Conservation (phyloP, 2,113 vertebrate species). For the Syrmaticus mikado region DNA sequence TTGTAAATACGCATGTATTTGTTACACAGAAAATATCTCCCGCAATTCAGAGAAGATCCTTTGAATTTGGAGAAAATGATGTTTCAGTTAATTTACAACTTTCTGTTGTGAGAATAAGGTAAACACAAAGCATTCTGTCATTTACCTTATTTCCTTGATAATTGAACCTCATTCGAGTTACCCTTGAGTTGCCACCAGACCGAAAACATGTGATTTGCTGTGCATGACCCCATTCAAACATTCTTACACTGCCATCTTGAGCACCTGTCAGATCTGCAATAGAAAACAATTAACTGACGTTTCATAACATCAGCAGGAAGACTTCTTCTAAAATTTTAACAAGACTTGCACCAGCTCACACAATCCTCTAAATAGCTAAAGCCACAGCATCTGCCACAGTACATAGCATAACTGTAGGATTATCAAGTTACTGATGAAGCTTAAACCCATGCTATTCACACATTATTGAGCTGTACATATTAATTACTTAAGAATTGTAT, state of each 20-base stretch:
- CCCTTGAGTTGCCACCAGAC: constrained; percentile 92
- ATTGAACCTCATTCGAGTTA: constrained; percentile 96
- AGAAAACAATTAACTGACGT: background rate
- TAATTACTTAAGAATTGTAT: background rate
- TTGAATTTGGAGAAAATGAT: background rate
- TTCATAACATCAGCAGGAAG: background rate
- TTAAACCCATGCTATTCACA: accelerated
- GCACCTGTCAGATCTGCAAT: constrained; percentile 93
- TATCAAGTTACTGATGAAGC: background rate
- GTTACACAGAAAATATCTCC: background rate
- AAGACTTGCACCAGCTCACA: background rate
- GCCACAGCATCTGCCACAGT: background rate
- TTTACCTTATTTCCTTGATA: constrained; percentile 97
- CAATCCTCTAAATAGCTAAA: background rate
- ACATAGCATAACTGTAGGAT: background rate
- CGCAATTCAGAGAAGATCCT: background rate
- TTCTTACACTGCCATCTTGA: constrained; percentile 96
- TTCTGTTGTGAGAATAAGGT: background rate
- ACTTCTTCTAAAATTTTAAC: background rate
- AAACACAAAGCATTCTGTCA: background rate
- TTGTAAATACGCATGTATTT: background rate
- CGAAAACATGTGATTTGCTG: constrained; percentile 97
- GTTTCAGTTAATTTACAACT: background rate
- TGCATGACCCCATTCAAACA: constrained; percentile 99
- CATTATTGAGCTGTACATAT: background rate